Percentiles rank a stretch among this genome's conserved stretches.
phyloP scores from a whole-genome alignment of 2,888 invertebrate species.

The Vandiemenella viatica region DNA sequence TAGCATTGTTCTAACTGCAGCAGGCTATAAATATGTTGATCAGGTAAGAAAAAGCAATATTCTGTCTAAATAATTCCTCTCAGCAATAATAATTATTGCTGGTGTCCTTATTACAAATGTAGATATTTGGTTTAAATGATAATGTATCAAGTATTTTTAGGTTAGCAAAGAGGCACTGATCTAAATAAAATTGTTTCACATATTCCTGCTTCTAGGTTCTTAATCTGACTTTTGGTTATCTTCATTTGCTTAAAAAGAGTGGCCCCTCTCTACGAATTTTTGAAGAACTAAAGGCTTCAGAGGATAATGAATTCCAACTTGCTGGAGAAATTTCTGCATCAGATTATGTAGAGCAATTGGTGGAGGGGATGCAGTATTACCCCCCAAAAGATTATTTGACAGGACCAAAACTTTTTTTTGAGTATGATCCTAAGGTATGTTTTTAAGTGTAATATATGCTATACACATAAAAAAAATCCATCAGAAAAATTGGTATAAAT shows the following conservation, averaged over 20 bases:
- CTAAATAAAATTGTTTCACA: neutral
- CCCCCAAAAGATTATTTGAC: slow-evolving; percentile 34
- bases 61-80: too few relatives aligned
- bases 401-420: slow-evolving; percentile 26
- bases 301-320: slow-evolving; percentile 50
- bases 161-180: neutral
- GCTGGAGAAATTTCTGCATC: slow-evolving; percentile 52
- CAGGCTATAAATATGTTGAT: slow-evolving; percentile 53
- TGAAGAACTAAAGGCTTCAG: slow-evolving; percentile 56
- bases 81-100: too few relatives aligned
- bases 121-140: too few relatives aligned
- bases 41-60: slow-evolving; percentile 36
- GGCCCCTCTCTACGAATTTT: slow-evolving; percentile 56
- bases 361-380: slow-evolving; percentile 66
- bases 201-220: slow-evolving; percentile 41
- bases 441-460: neutral
- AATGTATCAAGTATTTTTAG: neutral
- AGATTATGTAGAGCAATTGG: slow-evolving; percentile 62
- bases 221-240: slow-evolving; percentile 60
- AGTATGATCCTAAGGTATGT: slow-evolving; percentile 27
- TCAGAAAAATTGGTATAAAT: too few relatives aligned
- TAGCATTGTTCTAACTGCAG: slow-evolving; percentile 58
- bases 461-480: neutral
- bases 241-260: slow-evolving; percentile 49
- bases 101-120: too few relatives aligned